Percentiles rank a stretch among this genome's conserved stretches.
phyloP scores from a whole-genome alignment of 1,140 invertebrate species.

The Steinernema khuongi region DNA sequence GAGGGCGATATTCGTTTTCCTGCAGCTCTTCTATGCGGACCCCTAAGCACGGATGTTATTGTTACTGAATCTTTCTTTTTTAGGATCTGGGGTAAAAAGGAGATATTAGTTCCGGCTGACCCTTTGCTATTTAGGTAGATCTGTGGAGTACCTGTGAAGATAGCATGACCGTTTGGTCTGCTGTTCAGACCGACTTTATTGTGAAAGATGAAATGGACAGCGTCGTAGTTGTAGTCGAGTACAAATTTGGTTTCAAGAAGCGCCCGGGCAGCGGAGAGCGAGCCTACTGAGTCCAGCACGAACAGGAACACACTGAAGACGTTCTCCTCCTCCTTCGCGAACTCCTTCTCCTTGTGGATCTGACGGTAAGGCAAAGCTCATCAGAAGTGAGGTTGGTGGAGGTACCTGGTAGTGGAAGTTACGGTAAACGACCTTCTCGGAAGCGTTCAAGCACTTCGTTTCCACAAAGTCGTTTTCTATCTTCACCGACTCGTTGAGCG shows the following conservation, averaged over 20 bases:
- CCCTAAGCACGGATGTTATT: no score
- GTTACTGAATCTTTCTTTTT: no score
- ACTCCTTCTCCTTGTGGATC: neutral
- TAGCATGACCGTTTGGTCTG: neutral
- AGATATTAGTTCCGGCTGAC: no score
- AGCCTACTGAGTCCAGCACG: neutral
- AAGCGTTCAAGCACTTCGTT: neutral
- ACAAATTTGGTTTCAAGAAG: conserved; percentile 23
- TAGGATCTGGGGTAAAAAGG: no score
- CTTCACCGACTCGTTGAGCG: neutral
- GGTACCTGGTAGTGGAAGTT: neutral
- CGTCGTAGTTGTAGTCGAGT: conserved; percentile 28
- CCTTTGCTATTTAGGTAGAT: no score
- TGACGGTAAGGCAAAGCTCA: no score
- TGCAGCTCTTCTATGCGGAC: no score
- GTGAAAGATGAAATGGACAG: conserved; percentile 24
- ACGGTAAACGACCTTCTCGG: neutral
- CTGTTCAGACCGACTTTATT: conserved; percentile 36
- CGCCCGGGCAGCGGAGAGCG: neutral
- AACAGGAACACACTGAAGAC: neutral
- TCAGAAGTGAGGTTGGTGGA: no score
- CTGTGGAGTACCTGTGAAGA: no score
- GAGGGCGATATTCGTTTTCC: conserved; percentile 4
- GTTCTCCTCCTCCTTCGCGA: neutral
- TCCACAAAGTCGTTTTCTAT: neutral